Evolutionary conservation across 2,888 invertebrate species (phyloP).

Genomic region (Pristionchus mayeri): DNA sequence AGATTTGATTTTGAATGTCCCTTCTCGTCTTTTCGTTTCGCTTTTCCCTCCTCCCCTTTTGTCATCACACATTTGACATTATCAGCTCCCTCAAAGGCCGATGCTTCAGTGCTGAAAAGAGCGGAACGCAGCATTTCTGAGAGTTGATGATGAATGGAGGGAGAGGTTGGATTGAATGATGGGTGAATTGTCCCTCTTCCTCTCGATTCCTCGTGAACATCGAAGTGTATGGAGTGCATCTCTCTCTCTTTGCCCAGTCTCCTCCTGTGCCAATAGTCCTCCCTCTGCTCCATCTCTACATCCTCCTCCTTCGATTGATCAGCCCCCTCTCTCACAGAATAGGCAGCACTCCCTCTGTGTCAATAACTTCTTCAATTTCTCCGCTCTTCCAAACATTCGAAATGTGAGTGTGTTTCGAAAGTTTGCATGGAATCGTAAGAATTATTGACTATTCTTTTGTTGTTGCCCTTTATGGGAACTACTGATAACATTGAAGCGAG

Average conservation of each 20-base stretch:
- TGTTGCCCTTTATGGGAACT: background rate
- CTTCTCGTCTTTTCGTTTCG: background rate
- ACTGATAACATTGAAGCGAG: background rate
- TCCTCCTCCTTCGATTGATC: background rate
- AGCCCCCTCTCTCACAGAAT: background rate
- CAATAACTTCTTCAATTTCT: slow-evolving; percentile 29
- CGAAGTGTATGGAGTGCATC: background rate
- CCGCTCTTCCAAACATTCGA: background rate
- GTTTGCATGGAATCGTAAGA: background rate
- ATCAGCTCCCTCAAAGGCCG: background rate
- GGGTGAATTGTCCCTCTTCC: background rate
- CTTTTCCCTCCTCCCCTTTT: background rate
- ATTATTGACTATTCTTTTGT: background rate
- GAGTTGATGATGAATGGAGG: background rate
- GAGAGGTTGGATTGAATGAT: background rate
- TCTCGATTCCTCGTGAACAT: background rate
- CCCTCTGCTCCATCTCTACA: background rate
- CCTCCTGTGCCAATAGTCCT: background rate
- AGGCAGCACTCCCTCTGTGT: slow-evolving; percentile 4
- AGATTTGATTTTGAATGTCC: no score
- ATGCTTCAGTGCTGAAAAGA: background rate
- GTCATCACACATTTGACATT: slow-evolving; percentile 34
- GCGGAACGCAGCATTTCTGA: background rate
- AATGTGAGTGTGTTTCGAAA: slow-evolving; percentile 10
- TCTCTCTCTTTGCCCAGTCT: background rate